Evolutionary conservation across 2,888 invertebrate genomes (phyloP), one percentile per base, ranked within the genome.

Genomic region (Galerucella calmariensis): DNA sequence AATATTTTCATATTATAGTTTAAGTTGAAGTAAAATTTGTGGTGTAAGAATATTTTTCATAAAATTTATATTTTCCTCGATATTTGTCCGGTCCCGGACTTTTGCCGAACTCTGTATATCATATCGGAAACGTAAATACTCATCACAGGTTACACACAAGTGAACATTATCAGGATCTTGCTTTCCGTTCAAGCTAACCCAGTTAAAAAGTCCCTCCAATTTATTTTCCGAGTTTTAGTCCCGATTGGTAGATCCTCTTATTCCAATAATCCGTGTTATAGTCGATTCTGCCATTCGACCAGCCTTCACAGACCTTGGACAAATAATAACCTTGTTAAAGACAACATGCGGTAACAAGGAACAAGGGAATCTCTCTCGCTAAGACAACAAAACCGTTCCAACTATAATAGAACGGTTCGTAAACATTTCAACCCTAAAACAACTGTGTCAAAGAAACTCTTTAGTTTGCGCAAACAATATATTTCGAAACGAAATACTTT

Each of bases 371-470:
- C 58, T 59, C 79, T 77, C 80, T 59, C 35, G 66, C 84, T 85
- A 83, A 83, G 82, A 83, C 83, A 84, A 82, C 83, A 83, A 80
- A 83, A 83, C 82, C 80, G 81, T 66, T 44, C n/a, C 27, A 8
- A 41, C 62, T 44, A 20, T 16, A 16, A 41, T 20, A 46, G 63
- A 44, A 65, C 63, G 63, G 46, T 65, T 20, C 44, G 44, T 16
- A 65, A 46, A 46, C 20, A 46, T 44, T n/a, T 65, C 16, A 20
- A 65, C 24, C 16, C 3, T 59, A 27, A 59, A 59, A 59, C 27
- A n/a, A 51, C 51, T 51, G 3, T 51, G 14, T 51, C 51, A 6
- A n/a, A n/a, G 8, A 51, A 51, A 51, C n/a, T 51, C 5, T 51
- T 51, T 51, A 51, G 24, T 9, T 24, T 20, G 20, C 24, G 24